These are phyloP conservation scores for Triops longicaudatus DNA, from an alignment of 1,140 invertebrate genomes.

Conservation along the genomic window DNA sequence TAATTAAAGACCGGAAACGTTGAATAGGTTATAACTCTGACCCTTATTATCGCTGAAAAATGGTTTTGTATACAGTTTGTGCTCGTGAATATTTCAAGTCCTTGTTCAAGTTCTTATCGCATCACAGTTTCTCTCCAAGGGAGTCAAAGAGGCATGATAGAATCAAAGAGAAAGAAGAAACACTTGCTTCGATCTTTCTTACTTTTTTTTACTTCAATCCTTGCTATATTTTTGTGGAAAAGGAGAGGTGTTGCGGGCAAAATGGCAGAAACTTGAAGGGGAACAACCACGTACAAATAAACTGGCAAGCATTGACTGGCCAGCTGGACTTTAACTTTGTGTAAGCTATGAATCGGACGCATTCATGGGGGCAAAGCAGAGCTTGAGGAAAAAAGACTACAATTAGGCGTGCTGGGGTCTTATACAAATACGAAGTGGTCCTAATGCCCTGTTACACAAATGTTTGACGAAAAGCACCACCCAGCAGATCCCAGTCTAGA, in stretches of 20 bases:
- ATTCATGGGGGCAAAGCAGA: slow-evolving; percentile 7
- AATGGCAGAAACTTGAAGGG: neutral
- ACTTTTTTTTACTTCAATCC: too few relatives aligned
- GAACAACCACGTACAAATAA: slow-evolving; percentile 12
- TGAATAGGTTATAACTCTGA: neutral
- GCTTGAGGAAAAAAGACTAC: neutral
- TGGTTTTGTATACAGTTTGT: neutral
- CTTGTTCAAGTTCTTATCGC: neutral
- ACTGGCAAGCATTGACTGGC: neutral
- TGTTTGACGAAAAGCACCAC: neutral
- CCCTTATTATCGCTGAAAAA: slow-evolving; percentile 5
- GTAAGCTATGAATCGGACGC: slow-evolving; percentile 5
- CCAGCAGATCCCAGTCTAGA: neutral
- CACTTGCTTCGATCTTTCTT: neutral
- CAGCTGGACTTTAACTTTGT: slow-evolving; percentile 1
- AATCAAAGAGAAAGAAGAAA: neutral
- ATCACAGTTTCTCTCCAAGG: neutral
- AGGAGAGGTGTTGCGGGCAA: neutral
- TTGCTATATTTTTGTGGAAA: neutral
- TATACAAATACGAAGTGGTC: slow-evolving; percentile 12
- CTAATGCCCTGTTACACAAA: slow-evolving; percentile 3
- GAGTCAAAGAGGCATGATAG: neutral
- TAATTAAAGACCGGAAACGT: slow-evolving; percentile 8
- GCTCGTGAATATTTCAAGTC: neutral
- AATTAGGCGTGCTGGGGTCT: slow-evolving; percentile 2